Evolutionary conservation across 2,113 vertebrate species (phyloP), one percentile per base, ranked within the genome.

Genomic region (Myxocyprinus asiaticus): DNA sequence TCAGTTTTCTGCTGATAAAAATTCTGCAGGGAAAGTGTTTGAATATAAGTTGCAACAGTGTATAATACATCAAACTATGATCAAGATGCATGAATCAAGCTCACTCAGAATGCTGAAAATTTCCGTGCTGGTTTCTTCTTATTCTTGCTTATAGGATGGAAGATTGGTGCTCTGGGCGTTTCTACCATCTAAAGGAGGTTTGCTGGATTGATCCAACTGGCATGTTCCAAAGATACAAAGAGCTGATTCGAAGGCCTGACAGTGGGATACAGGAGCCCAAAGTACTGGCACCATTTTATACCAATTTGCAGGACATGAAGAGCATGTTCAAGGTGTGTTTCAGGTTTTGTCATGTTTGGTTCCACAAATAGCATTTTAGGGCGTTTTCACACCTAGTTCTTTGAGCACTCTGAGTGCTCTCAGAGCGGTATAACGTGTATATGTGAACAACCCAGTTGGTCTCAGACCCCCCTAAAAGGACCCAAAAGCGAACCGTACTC

Each of bases 141-240:
- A 45, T 14, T 9, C 7, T 42, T 51, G 33, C 44, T 3, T 12
- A n/a, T 43, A 94, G 92, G 79, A 80, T 14, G 1, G 72, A 82
- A 4, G 14, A 59, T 9, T 89, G 88, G 88, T 88, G 86, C 56
- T 88, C 67, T 0, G 93, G 93, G 11, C 83, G 64, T 15, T 94
- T 94, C 85, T 91, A 92, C 88, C 88, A 92, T 81, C 85, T 92
- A 70, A 93, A 92, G 66, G 93, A 94, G 4, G 92, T 94, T 72
- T 94, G 91, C 85, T 94, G 93, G 93, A 74, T 67, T 3, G 93
- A 94, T 77, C 84, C 91, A 0, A 94, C 92, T 0, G 17, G 0
- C 0, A 90, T 94, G 90, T 94, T 94, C 72, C 66, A 61, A n/a
- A 89, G 92, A 45, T 94, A 94, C 76, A 91, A 53, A 62, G 43